Base-by-base conservation (phyloP, 2,888 invertebrate genomes). In the Brachylomia viminalis region DNA sequence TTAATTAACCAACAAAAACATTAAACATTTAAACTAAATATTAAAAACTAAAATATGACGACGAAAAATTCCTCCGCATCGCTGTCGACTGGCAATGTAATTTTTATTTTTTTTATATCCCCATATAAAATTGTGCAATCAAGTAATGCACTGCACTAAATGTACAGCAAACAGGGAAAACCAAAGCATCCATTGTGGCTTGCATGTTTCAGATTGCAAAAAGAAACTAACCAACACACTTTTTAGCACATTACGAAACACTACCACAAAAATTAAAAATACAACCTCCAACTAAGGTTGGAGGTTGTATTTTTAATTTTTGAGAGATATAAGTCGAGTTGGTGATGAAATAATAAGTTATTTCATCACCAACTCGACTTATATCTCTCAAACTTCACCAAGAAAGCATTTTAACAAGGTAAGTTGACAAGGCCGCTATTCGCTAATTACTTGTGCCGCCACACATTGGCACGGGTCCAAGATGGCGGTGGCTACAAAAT, bases 401-500 rank as follows among this genome's bases (percentile, higher is more conserved):
- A 78, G 74, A 86, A 80, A 64, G 71, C 61, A 72, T 77, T 81
- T 85, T 85, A 85, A 87, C 77, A 71, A 82, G 77, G 73, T 45
- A 87, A 88, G 71, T 84, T 80, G 73, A 83, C 79, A 87, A 85
- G 86, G 85, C 78, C 87, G 87, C 86, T 74, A 20, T 23, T 67
- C 83, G 73, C 88, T 87, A 84, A 83, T 90, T 75, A 88, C 90
- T 92, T 91, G 64, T 20, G 72, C 91, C 91, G 82, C 54, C 69
- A 83, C 75, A 79, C 77, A 66, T 91, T 92, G 93, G 92, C 92
- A 87, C 77, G 38, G 75, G 76, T 91, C 93, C 93, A 93, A 92
- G 79, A 81, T 86, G 83, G 86, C 65, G 89, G 89, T 86, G 87
- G 87, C 88, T 87, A 92, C 92, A 91, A 93, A 92, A 92, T 92